Base-by-base conservation (phyloP, 2,113 vertebrate species). In the Ailuropoda melanoleuca region DNA sequence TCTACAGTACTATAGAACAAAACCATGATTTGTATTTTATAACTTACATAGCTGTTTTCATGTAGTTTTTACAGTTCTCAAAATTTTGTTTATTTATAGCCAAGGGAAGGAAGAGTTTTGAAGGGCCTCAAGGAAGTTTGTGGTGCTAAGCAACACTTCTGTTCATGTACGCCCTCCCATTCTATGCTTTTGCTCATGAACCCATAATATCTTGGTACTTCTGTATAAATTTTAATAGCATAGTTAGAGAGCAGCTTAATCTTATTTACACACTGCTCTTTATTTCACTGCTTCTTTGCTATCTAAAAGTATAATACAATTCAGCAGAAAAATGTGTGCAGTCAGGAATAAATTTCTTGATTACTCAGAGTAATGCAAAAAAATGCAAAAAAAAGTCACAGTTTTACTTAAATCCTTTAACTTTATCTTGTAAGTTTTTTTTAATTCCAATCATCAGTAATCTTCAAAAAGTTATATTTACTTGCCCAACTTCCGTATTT, bases 391-490 rank as follows among this genome's bases (percentile, higher is more conserved):
- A 89, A 58, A 96, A 53, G 68, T 89, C 90, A 98, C 48, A n/a
- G 56, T 97, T 96, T 13, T 50, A 88, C 50, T 94, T 97, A 92
- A 86, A 77, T 46, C 81, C 80, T 95, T 96, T 96, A 50, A 81
- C 81, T 96, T 82, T 46, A 97, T 88, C 90, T 31, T 97, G 60
- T 95, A 88, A 97, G 34, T 75, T 95, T 97, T 88, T 85, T 95
- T 43, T 43, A 43, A 96, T 75, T 81, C 53, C 72, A 87, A 80
- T 95, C 56, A 87, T 93, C 80, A 97, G 31, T 92, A 94, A 91
- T 91, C 64, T 92, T 93, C 14, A 88, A 98, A 98, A 97, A 88
- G 46, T 97, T 72, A 93, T 15, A 74, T 74, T 96, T 92, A 78
- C 18, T 95, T 97, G 97, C 96, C 60, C n/a, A 96, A 89, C 21